A percentile compares a stretch with the other conserved stretches of the same genome.
These are phyloP conservation scores for Mus pahari DNA, from an alignment of 2,113 vertebrate genomes.

Conservation along the genomic window DNA sequence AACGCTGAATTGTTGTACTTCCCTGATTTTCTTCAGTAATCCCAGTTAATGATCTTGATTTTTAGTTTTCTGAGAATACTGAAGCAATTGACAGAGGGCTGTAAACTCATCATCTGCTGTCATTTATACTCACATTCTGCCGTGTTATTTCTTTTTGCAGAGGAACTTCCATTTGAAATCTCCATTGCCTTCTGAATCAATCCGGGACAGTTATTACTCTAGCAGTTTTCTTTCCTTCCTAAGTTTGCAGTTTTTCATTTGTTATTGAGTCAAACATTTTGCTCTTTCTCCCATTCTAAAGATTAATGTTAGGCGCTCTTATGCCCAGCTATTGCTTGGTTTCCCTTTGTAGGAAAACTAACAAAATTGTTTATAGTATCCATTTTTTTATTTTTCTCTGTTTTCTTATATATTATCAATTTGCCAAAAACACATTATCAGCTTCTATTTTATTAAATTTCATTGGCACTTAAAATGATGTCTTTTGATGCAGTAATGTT, in stretches of 20 bases:
- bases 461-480: neutral
- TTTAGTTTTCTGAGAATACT: conserved; percentile 46
- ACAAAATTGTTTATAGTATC: conserved; percentile 15
- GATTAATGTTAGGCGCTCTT: neutral
- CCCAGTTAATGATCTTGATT: conserved; percentile 35
- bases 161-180: conserved; percentile 4
- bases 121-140: neutral
- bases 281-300: conserved; percentile 47
- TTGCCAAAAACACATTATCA: neutral
- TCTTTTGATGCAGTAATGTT: conserved; percentile 54
- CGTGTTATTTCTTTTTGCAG: conserved; percentile 20
- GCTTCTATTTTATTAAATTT: conserved; percentile 34
- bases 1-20: neutral
- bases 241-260: conserved; percentile 44
- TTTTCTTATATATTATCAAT: neutral
- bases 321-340: neutral
- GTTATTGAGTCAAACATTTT: conserved; percentile 15
- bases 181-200: neutral
- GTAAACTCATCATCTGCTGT: neutral
- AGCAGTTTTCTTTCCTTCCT: neutral
- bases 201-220: neutral
- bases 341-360: neutral
- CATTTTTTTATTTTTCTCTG: conserved; percentile 38
- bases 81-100: conserved; percentile 16
- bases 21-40: neutral